Evolutionary conservation across 2,113 vertebrate species (phyloP).

Genomic region (Corythoichthys intestinalis): DNA sequence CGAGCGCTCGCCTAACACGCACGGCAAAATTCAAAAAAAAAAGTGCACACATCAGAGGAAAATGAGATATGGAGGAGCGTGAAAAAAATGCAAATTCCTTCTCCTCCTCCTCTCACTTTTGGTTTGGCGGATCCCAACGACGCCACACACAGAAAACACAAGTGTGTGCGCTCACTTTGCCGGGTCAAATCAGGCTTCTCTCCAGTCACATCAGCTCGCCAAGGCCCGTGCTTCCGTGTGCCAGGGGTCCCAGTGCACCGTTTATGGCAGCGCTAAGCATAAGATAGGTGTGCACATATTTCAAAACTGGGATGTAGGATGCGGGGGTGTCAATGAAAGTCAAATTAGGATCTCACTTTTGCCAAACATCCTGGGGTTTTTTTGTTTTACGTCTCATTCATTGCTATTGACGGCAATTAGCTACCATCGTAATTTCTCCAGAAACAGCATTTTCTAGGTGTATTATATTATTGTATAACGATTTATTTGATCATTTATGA

Average conservation of each 20-base stretch:
- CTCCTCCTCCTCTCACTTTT: constrained; percentile 2
- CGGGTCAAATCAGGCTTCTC: constrained; percentile 33
- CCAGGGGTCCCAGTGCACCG: constrained; percentile 1
- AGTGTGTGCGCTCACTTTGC: constrained; percentile 3
- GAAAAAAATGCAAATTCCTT: constrained; percentile 30
- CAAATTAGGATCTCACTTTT: no score
- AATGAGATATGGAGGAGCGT: constrained; percentile 17
- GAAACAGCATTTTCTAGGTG: no score
- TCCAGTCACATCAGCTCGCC: constrained; percentile 27
- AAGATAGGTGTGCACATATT: neutral
- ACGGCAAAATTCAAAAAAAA: neutral
- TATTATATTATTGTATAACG: no score
- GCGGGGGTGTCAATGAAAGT: no score
- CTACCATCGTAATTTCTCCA: no score
- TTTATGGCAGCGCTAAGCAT: constrained; percentile 31
- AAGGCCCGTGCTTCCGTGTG: neutral
- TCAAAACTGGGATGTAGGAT: no score
- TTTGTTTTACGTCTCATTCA: no score
- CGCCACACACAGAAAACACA: constrained; percentile 5
- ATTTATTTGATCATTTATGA: no score
- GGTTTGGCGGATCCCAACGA: constrained; percentile 13
- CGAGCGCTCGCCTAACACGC: constrained; percentile 19
- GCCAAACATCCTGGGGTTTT: no score
- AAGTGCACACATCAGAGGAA: constrained; percentile 28
- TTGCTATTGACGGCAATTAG: no score